A percentile compares a stretch with the other conserved stretches of the same genome.
Conservation (phyloP, 2,888 invertebrate genomes). For the Dicycla oo region DNA sequence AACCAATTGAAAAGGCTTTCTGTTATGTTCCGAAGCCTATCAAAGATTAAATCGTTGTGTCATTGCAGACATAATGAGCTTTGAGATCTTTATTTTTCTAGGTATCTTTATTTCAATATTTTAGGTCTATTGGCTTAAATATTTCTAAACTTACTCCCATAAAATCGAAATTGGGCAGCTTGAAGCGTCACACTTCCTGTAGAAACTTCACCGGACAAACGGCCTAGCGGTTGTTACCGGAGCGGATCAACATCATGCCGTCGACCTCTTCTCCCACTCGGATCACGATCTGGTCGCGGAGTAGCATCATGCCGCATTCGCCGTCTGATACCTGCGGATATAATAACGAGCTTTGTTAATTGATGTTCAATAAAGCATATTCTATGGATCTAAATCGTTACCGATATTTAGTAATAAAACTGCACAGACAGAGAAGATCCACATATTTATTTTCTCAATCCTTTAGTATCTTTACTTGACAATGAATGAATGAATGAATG, state of each 20-base stretch:
- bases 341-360: neutral
- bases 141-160: slow-evolving; percentile 74
- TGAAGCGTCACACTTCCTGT: slow-evolving; percentile 97
- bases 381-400: neutral
- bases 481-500: neutral
- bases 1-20: neutral
- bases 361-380: neutral
- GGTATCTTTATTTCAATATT: no score
- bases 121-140: no score
- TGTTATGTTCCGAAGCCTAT: neutral
- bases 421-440: neutral
- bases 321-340: slow-evolving; percentile 95
- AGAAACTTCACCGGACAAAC: slow-evolving; percentile 98
- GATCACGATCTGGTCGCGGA: slow-evolving; percentile 98
- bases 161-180: slow-evolving; percentile 82
- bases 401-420: neutral
- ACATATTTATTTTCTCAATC: neutral
- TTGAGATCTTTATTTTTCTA: no score
- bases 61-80: no score
- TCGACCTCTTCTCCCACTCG: slow-evolving; percentile 97
- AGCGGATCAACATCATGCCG: slow-evolving; percentile 98
- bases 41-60: no score
- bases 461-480: neutral
- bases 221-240: slow-evolving; percentile 97
- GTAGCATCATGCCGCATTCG: slow-evolving; percentile 94